Base-by-base conservation (phyloP, 2,113 vertebrate genomes). In the Sapajus apella region DNA sequence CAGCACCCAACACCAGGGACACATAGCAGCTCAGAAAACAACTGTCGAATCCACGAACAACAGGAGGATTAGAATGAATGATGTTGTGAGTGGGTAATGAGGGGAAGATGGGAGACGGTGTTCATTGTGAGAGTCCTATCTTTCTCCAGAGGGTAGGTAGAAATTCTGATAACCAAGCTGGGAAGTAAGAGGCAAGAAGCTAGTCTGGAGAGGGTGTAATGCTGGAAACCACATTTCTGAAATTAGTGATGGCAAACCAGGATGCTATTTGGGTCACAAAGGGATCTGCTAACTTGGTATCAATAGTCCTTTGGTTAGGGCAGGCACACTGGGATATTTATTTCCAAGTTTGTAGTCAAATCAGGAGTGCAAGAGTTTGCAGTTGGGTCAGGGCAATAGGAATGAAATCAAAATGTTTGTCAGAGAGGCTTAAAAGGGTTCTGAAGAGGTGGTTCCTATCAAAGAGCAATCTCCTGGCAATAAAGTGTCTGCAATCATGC, bases 341-440 rank as follows among this genome's bases (percentile, higher is more conserved):
- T 94, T 90, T 93, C 92, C 79, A 84, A 76, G n/a, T 87, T 72
- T 88, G 17, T 45, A 72, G 50, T 91, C 55, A 97, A 90, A 75
- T 92, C 75, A 43, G 87, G 35, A 90, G 47, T 0, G 0, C 21
- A 14, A 50, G 66, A 52, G 56, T 61, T 93, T 72, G 68, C 82
- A 40, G 30, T 84, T 2, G 1, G 88, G 58, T 58, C 37, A 55
- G 76, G 68, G n/a, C 92, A 87, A 8, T 58, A 86, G 83, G 43
- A 96, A 68, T 16, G 55, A 90, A 92, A 93, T 93, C n/a, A 93
- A 61, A 93, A 94, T 66, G 90, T 93, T 97, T 91, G 75, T 45
- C 0, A 0, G 80, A 91, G 82, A 93, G 87, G 50, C 52, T 90
- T 77, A 73, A 94, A 73, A 93, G 52, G 11, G 35, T 90, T 85